Evolutionary conservation across 2,797 vertebrate species (phyloP).

Genomic region (Acanthopagrus latus): DNA sequence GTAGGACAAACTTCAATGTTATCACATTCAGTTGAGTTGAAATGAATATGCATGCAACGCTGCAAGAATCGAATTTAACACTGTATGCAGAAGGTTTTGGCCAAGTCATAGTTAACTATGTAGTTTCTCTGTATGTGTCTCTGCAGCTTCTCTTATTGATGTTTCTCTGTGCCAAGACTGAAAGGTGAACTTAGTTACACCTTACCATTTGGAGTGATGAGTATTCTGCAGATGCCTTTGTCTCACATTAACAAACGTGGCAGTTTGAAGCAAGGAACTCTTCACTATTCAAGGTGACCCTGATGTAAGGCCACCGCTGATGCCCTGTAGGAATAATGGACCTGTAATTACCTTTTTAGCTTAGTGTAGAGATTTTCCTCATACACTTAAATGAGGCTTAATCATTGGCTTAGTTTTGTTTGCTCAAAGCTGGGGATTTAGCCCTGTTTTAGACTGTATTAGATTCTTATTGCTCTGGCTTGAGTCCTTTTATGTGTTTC

Average conservation of each 20-base stretch:
- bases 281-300: slow-evolving; percentile 25
- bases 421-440: slow-evolving; percentile 42
- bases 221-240: neutral
- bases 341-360: slow-evolving; percentile 51
- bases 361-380: slow-evolving; percentile 25
- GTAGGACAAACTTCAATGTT: neutral
- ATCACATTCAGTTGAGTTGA: neutral
- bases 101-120: neutral
- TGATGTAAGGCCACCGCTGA: slow-evolving; percentile 28
- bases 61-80: neutral
- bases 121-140: neutral
- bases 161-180: neutral
- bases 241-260: neutral
- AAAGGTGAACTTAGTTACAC: slow-evolving; percentile 1
- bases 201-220: neutral
- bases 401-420: slow-evolving; percentile 57
- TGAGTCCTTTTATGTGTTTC: slow-evolving; percentile 16
- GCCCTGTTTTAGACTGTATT: slow-evolving; percentile 40
- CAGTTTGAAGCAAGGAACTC: neutral
- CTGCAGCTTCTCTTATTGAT: neutral
- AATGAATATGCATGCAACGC: neutral
- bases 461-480: slow-evolving; percentile 35
- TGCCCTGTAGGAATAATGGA: slow-evolving; percentile 48
- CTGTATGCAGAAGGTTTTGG: neutral
- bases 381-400: slow-evolving; percentile 33